Conservation (phyloP, 2,888 invertebrate genomes). For the Sthenelais limicola region DNA sequence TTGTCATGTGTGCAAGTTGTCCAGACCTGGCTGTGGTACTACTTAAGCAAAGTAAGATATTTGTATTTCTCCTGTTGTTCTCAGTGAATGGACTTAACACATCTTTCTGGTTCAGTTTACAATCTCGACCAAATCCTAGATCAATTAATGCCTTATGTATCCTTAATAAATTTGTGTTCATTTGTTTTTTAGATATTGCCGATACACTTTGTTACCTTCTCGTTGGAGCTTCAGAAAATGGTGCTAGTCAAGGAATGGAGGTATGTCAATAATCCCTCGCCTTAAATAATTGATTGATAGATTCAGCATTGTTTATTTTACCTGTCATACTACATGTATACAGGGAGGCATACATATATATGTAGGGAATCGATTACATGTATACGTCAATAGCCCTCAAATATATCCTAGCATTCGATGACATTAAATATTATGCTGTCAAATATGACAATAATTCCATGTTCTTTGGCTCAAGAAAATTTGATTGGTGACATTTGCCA, state of each 20-base stretch:
- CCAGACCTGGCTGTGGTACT: conserved; percentile 93
- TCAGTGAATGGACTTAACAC: too few relatives aligned
- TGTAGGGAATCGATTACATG: too few relatives aligned
- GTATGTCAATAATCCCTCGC: conserved; percentile 53
- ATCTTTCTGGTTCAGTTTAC: not conserved
- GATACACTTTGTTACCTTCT: conserved; percentile 94
- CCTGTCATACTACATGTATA: too few relatives aligned
- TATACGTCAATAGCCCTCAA: too few relatives aligned
- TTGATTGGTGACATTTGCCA: not conserved
- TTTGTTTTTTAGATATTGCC: conserved; percentile 81
- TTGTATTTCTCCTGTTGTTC: too few relatives aligned
- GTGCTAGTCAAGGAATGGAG: conserved; percentile 65
- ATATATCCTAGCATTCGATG: too few relatives aligned
- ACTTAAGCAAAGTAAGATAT: conserved; percentile 83
- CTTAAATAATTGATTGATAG: too few relatives aligned
- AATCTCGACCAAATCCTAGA: not conserved
- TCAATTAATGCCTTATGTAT: conserved; percentile 5
- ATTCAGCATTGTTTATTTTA: too few relatives aligned
- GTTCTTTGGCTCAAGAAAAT: not conserved
- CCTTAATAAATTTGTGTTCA: not conserved
- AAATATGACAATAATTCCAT: too few relatives aligned
- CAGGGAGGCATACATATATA: too few relatives aligned
- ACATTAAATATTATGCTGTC: too few relatives aligned
- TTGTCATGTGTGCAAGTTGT: conserved; percentile 95
- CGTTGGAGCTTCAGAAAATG: conserved; percentile 81